These are phyloP conservation scores for Chrysocyon brachyurus DNA, from an alignment of 2,797 vertebrate genomes.

Conservation along the genomic window DNA sequence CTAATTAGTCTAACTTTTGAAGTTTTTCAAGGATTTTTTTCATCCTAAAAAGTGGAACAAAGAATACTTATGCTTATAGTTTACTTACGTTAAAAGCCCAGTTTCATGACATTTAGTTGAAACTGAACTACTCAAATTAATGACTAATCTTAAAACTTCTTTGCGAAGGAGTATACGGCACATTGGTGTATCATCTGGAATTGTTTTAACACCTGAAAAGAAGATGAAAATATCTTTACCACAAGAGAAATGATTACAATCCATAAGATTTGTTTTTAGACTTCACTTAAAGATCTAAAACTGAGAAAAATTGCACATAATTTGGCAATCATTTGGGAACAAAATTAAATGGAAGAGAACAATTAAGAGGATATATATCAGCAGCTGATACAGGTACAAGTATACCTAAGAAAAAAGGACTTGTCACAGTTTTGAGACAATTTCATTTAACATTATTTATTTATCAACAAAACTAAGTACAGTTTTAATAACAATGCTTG, in stretches of 20 bases:
- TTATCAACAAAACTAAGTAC: not conserved
- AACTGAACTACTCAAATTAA: conserved; percentile 99
- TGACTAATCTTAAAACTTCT: conserved; percentile 97
- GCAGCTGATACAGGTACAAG: not conserved
- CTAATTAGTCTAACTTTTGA: not conserved
- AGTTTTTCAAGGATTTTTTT: conserved; percentile 8
- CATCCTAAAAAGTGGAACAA: not conserved
- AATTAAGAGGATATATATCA: not conserved
- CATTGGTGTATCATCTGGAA: conserved; percentile 97
- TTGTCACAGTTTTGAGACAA: not conserved
- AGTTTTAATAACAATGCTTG: not conserved
- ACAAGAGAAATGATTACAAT: conserved; percentile 17
- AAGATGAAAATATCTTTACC: conserved; percentile 54
- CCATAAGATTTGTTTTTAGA: conserved; percentile 36
- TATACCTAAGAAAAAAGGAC: not conserved
- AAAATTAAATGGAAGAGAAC: conserved; percentile 23
- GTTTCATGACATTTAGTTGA: conserved; percentile 99
- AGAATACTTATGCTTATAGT: not conserved
- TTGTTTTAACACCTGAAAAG: conserved; percentile 93
- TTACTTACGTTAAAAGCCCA: conserved; percentile 97
- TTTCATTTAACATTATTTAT: not conserved
- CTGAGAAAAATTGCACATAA: not conserved
- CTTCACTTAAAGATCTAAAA: conserved; percentile 35
- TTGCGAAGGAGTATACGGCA: conserved; percentile 97
- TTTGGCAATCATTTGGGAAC: not conserved